phyloP scores from a whole-genome alignment of 2,797 vertebrate species.

The Eremophila alpestris region DNA sequence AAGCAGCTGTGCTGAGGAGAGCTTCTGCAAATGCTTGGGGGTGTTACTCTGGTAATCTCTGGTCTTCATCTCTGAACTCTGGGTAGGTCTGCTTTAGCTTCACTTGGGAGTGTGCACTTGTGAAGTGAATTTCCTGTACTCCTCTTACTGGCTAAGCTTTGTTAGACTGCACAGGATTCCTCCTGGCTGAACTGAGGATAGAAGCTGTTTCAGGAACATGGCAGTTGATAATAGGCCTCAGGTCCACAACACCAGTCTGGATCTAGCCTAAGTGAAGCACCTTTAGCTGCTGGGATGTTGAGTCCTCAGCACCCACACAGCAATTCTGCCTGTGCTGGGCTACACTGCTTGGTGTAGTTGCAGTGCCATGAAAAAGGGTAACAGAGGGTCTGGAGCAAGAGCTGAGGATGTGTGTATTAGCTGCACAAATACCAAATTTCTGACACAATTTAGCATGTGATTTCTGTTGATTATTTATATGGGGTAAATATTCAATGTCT shows the following conservation, averaged over 20 bases:
- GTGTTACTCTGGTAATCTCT: background rate
- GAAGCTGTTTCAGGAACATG: background rate
- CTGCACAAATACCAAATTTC: background rate
- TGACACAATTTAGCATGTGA: background rate
- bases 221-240: background rate
- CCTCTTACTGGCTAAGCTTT: background rate
- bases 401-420: background rate
- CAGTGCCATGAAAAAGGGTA: rapidly evolving
- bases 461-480: background rate
- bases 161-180: background rate
- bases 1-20: background rate
- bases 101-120: background rate
- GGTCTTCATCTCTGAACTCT: background rate
- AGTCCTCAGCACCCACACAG: background rate
- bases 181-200: background rate
- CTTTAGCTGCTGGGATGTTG: background rate
- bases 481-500: background rate
- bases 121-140: background rate
- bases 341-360: rapidly evolving
- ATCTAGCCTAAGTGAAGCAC: background rate
- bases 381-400: background rate
- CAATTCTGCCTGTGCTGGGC: background rate
- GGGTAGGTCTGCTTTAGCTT: background rate
- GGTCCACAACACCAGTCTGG: background rate
- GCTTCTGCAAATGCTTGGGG: background rate